Conservation (phyloP, 2,888 invertebrate genomes). For the Xiphydria camelus region DNA sequence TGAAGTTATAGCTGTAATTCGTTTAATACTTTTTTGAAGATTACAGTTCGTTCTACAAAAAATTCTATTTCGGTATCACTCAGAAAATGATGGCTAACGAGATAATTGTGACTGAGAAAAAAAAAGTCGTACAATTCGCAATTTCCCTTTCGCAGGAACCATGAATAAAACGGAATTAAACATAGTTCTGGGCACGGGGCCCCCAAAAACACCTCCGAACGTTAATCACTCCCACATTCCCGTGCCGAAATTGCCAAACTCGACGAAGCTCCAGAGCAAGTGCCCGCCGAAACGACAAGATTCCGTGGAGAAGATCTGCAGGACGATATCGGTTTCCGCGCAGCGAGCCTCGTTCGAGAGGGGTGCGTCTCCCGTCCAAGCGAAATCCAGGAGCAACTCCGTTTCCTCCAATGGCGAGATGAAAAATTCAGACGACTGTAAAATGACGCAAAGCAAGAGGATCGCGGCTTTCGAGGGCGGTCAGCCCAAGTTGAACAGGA, state of each 20-base stretch:
- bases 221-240: slow-evolving; percentile 52
- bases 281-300: slow-evolving; percentile 35
- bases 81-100: no score
- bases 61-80: no score
- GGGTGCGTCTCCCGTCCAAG: slow-evolving; percentile 28
- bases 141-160: slow-evolving; percentile 9
- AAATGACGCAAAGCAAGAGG: slow-evolving; percentile 12
- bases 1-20: no score
- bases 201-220: slow-evolving; percentile 30
- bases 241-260: slow-evolving; percentile 41
- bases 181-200: slow-evolving; percentile 34
- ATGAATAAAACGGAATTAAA: slow-evolving; percentile 49
- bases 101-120: no score
- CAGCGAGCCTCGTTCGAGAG: slow-evolving; percentile 52
- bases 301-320: slow-evolving; percentile 36
- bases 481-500: slow-evolving; percentile 36
- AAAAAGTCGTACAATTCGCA: no score
- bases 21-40: no score
- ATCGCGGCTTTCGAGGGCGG: slow-evolving; percentile 14
- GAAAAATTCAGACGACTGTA: neutral
- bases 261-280: slow-evolving; percentile 38
- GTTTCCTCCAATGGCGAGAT: neutral
- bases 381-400: neutral
- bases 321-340: slow-evolving; percentile 48
- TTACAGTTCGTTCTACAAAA: no score